Evolutionary conservation across 2,888 invertebrate genomes (phyloP), one percentile per base, ranked within the genome.

Genomic region (Zaprionus obscuricornis): DNA sequence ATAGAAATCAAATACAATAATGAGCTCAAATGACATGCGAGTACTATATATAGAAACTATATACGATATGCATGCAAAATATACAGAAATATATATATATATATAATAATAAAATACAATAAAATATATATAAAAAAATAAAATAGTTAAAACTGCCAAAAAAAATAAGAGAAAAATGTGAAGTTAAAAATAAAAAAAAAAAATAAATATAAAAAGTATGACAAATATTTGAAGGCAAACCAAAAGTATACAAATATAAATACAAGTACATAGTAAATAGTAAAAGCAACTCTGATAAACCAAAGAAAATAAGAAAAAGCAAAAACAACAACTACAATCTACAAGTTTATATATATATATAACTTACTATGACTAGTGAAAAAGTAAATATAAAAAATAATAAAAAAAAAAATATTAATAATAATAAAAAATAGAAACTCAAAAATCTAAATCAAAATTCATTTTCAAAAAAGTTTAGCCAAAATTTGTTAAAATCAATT

Each of bases 41-140:
- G 16, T 31, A 37, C 24, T n/a, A 11, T 66, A 26, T 37, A 29
- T 27, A 75, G 60, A 56, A 65, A 60, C 56, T 66, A 66, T 49
- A 55, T 56, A 42, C 42, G 10, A 18, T 17, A 42, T 20, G 39
- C 29, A 58, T n/a, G n/a, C n/a, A n/a, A n/a, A 3, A 64, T 16
- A 36, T 24, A 2, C 3, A 20, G 13, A 7, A 39, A 20, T 8
- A 22, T 8, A 8, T 24, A 39, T 11, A 18, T 24, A 39, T 24
- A 18, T 33, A 55, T 47, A 24, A 10, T 18, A 37, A 20, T 5
- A 37, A 37, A 18, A 6, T n/a, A 29, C n/a, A 11, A 3, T 29
- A n/a, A 29, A 29, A n/a, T 3, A 29, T 8, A 22, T 8, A 8
- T 24, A 39, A 8, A 18, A 39, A 39, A 17, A 18, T 33, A 55